Evolutionary conservation across 2,888 invertebrate species (phyloP), one percentile per base, ranked within the genome.

Genomic region (Macaria liturata): DNA sequence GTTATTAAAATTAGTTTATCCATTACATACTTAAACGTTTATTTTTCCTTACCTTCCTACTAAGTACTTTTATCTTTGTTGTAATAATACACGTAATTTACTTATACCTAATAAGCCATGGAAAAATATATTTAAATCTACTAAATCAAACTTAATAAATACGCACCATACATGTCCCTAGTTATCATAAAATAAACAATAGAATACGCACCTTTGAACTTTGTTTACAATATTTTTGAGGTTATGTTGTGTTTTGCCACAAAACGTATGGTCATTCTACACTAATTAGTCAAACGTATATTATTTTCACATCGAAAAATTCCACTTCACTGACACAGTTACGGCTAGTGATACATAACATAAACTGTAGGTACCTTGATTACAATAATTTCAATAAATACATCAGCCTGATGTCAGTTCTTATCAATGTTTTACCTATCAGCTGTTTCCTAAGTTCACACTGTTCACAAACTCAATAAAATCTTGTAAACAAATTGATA

Each of bases 141-240:
- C 20, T 20, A 20, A 20, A 20, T 20, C 20, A 20, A 20, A 37
- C 34, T 37, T 37, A 37, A 37, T 37, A 37, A 37, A 4, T 6
- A 37, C 4, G 34, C 5, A 37, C 5, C 20, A 20, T 37, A 6
- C 1, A 6, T 34, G 7, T 37, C 0, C 1, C 2, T 2, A 4
- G 34, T 7, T 6, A 37, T 37, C 34, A 37, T 37, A 37, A 37
- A 37, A 4, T 6, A 37, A n/a, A 37, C 34, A 9, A 34, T 20
- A 31, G 34, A 54, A 3, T 9, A 65, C 58, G 65, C 67, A 73
- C 68, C 68, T 70, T 71, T 69, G 64, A 58, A 43, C 44, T 45
- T 68, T 74, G 62, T 70, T 71, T 69, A 51, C 37, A 34, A 39
- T 39, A 3, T 37, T 54, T 73, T 77, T 69, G 68, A 76, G 78